Evolutionary conservation across 2,888 invertebrate genomes (phyloP).

Genomic region (Zaprionus bogoriensis): DNA sequence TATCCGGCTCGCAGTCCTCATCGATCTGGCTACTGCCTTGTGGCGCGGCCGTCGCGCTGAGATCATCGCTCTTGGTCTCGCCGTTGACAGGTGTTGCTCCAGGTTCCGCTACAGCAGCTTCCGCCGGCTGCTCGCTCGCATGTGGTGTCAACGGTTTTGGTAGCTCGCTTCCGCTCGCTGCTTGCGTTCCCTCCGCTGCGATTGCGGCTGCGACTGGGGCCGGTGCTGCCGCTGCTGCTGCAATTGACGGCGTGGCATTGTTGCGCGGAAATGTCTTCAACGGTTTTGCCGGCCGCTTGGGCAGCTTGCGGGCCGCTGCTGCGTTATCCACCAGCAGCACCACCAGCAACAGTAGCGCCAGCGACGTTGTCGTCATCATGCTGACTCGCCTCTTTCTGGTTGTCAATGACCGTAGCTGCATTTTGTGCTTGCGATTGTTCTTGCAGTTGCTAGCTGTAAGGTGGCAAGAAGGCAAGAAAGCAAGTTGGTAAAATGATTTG

Average conservation of each 20-base stretch:
- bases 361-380: conserved; percentile 54
- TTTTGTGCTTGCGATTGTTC: conserved; percentile 28
- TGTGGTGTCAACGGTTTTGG: conserved; percentile 79
- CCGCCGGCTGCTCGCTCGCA: conserved; percentile 70
- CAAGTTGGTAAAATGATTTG: conserved; percentile 57
- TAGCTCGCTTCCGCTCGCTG: conserved; percentile 76
- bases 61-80: conserved; percentile 71
- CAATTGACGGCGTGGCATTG: conserved; percentile 80
- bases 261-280: conserved; percentile 82
- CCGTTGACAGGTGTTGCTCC: conserved; percentile 50
- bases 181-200: conserved; percentile 32
- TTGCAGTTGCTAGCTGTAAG: conserved; percentile 29
- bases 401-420: conserved; percentile 70
- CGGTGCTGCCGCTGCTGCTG: conserved; percentile 38
- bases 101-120: conserved; percentile 57
- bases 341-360: conserved; percentile 55
- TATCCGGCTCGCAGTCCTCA: conserved; percentile 94
- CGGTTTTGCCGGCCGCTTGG: conserved; percentile 81
- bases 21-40: conserved; percentile 63
- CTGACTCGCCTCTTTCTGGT: conserved; percentile 62
- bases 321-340: conserved; percentile 68
- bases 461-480: no score
- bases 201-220: conserved; percentile 11
- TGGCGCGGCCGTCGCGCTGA: conserved; percentile 54
- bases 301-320: conserved; percentile 79